A percentile compares a stretch with the other conserved stretches of the same genome.
These are phyloP conservation scores for Sipha flava DNA, from an alignment of 1,140 invertebrate species.

Conservation along the genomic window DNA sequence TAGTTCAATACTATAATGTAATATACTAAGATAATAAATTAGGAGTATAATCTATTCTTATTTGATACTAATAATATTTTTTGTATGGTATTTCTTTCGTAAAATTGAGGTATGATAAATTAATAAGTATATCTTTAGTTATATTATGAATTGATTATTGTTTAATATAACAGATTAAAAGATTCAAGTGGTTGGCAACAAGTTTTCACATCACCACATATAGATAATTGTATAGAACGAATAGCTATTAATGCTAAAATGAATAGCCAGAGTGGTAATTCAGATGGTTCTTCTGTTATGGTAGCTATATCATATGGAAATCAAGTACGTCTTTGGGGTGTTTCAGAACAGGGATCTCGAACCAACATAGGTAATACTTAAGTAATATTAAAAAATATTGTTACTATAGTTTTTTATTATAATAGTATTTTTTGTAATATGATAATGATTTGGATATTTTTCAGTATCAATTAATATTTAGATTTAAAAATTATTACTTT, in stretches of 20 bases:
- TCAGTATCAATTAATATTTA: too few relatives aligned
- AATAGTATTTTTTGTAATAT: too few relatives aligned
- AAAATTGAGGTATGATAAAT: too few relatives aligned
- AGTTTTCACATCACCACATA: slow-evolving; percentile 85
- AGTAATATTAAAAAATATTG: neutral
- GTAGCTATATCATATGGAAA: slow-evolving; percentile 79
- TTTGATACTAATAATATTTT: too few relatives aligned
- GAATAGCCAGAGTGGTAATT: slow-evolving; percentile 49
- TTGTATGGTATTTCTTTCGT: too few relatives aligned
- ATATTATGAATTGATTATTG: neutral
- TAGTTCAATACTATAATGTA: too few relatives aligned
- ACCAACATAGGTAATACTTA: slow-evolving; percentile 60
- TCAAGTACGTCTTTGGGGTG: slow-evolving; percentile 80
- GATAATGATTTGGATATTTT: too few relatives aligned
- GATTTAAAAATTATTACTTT: too few relatives aligned
- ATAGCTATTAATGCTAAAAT: slow-evolving; percentile 93
- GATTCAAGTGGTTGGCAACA: slow-evolving; percentile 93
- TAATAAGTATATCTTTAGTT: too few relatives aligned
- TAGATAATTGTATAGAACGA: slow-evolving; percentile 80
- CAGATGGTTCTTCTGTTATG: slow-evolving; percentile 62
- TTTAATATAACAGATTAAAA: slow-evolving; percentile 59
- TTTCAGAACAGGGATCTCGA: slow-evolving; percentile 68
- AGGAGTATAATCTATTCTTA: too few relatives aligned
- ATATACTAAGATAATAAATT: too few relatives aligned
- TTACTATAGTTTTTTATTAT: neutral